Evolutionary conservation across 2,888 invertebrate genomes (phyloP), one percentile per base, ranked within the genome.

Genomic region (Napeogenes sylphis): DNA sequence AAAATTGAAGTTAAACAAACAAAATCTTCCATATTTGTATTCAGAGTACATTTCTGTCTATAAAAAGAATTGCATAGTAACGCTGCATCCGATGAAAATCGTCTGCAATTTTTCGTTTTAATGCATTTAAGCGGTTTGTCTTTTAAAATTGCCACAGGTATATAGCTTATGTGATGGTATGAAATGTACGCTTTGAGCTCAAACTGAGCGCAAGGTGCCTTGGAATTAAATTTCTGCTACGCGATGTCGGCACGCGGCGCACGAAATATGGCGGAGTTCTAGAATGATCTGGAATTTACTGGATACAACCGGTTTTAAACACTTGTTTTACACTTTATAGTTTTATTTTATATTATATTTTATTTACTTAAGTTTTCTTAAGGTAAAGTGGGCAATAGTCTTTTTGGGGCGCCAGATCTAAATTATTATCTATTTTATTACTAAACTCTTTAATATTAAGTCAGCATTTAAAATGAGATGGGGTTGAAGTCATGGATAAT

Each of bases 181-280:
- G 64, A 71, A 73, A 70, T 64, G 68, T 70, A 66, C 68, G 71
- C 76, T 77, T 76, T 75, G 71, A 75, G 74, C 71, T 75, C 71
- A 72, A 74, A 74, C 75, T 78, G 72, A 76, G 74, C 73, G 70
- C 78, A 79, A 79, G 80, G 73, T 76, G 77, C 74, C 75, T 67
- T 70, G 67, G 79, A 84, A 83, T 84, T 84, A 82, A 83, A 84
- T 83, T 83, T 82, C 73, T 59, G 63, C 61, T 66, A 55, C 66
- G 66, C 73, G 68, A 73, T 74, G 80, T 75, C 78, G 73, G 75
- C 78, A 75, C 73, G 74, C 73, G 72, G 75, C 62, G 75, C 75
- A 73, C 77, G 69, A 84, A 79, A 81, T 84, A 84, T 80, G 76
- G 67, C 63, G 67, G 63, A 63, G 70, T 70, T 70, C 67, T 65